Conservation (phyloP, 92 coral and sea anemone species). For the Palythoa caribaeorum region DNA sequence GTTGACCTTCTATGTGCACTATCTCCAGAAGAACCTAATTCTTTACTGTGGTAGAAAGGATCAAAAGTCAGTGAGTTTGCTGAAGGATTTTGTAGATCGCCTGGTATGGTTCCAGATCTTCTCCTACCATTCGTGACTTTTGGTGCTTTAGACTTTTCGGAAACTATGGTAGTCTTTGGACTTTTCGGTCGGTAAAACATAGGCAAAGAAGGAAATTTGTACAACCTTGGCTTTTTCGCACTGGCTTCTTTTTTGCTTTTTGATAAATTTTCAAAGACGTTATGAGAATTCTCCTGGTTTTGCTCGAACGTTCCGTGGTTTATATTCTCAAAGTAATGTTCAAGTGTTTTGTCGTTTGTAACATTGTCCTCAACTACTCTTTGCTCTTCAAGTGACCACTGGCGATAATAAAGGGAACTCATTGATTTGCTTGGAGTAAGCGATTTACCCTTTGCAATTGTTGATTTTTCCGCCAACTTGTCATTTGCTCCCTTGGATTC, state of each 20-base stretch:
- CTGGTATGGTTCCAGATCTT: not conserved
- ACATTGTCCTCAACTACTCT: not conserved
- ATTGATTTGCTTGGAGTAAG: not conserved
- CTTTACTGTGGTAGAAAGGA: not conserved
- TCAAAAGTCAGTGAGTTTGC: not conserved
- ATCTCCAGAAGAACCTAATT: not conserved
- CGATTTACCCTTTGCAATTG: not conserved
- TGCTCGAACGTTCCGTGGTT: not conserved
- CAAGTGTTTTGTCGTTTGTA: not conserved
- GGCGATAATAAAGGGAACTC: not conserved
- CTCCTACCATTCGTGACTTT: not conserved
- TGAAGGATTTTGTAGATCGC: not conserved
- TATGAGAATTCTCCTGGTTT: not conserved
- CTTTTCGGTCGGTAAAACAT: constrained; percentile 32
- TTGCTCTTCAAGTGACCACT: constrained; percentile 19
- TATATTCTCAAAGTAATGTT: not conserved
- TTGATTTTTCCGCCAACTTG: not conserved
- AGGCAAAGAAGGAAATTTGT: constrained; percentile 25
- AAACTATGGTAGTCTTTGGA: not conserved
- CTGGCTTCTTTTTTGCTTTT: constrained; percentile 7
- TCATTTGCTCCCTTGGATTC: not conserved
- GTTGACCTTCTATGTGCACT: not conserved
- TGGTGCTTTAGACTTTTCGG: not conserved
- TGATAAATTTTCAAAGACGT: not conserved
- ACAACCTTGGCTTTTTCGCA: not conserved